A percentile compares a stretch with the other conserved stretches of the same genome.
These are phyloP conservation scores for Microcebus griseorufus DNA, from an alignment of 2,113 vertebrate genomes.

Conservation along the genomic window DNA sequence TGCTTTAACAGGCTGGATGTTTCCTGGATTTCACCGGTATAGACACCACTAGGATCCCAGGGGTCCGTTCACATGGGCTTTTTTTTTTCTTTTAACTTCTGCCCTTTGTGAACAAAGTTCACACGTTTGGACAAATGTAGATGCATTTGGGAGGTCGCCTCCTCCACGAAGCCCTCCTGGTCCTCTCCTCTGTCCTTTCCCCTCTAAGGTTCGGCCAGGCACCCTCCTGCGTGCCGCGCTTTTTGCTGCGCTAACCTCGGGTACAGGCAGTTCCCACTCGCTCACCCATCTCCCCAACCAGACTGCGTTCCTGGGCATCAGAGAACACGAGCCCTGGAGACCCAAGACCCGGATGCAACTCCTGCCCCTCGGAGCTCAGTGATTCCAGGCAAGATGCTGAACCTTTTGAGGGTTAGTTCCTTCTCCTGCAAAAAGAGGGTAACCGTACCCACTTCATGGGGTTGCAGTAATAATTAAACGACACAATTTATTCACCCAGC, in stretches of 20 bases:
- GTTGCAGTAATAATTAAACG: not conserved
- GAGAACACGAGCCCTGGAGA: not conserved
- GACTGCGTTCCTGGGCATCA: not conserved
- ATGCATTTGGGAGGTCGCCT: accelerated
- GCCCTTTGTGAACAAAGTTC: too few species aligned
- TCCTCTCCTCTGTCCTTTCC: not conserved
- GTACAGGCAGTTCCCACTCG: accelerated
- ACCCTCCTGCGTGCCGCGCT: accelerated
- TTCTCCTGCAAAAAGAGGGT: not conserved
- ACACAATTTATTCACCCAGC: not conserved
- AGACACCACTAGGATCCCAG: not conserved
- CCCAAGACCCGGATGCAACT: not conserved
- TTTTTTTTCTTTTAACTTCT: too few species aligned
- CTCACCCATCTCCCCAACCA: not conserved
- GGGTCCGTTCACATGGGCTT: not conserved
- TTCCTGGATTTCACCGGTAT: not conserved
- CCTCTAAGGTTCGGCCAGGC: not conserved
- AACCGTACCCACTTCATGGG: not conserved
- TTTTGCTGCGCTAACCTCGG: not conserved
- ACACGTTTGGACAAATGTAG: not conserved
- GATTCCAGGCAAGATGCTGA: not conserved
- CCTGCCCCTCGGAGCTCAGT: not conserved
- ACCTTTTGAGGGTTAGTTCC: not conserved
- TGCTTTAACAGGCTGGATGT: not conserved
- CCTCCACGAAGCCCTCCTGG: not conserved